Evolutionary conservation across 1,140 invertebrate species (phyloP), one percentile per base, ranked within the genome.

Genomic region (Calliopsis andreniformis): DNA sequence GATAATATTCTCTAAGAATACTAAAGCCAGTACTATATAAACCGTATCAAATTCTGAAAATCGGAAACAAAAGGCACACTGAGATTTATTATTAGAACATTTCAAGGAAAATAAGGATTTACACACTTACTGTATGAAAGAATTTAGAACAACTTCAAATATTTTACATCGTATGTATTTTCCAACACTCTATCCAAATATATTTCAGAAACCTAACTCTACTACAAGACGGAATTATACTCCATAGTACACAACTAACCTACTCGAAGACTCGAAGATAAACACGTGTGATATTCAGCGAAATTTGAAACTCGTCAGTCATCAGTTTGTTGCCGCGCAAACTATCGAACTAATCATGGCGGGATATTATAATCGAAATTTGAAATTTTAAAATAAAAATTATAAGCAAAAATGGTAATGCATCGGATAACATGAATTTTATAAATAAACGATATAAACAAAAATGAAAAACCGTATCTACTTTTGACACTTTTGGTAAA

Each of bases 261-360:
- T 75, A 45, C 12, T 10, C 0, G 12, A 66, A n/a, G 3, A 8
- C 35, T 39, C 3, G 4, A 39, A 3, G 4, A 39, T 10, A 39
- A 5, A 3, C n/a, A 3, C 18, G 35, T 2, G 10, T 5, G 14
- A 20, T 45, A 23, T 0, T 25, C 8, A 55, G 18, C 8, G 14
- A 25, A 56, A 55, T 75, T 75, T 56, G 5, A 75, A 75, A 23
- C 12, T 45, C 12, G 14, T 35, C 23, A 3, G 6, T 1, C 7
- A 3, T n/a, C 16, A 7, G 12, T n/a, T 55, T 25, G 23, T 66
- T 75, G 10, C 51, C 51, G 71, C 71, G 49, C 20, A 35, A 75
- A 56, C 28, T 75, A 56, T 56, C 62, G 39, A 73, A 28, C 2
- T 18, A 35, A 14, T 30, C 10, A 5, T 14, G 8, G 25, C 20